Conservation (phyloP, 1,140 invertebrate species). For the Drosophila quadrilineata region DNA sequence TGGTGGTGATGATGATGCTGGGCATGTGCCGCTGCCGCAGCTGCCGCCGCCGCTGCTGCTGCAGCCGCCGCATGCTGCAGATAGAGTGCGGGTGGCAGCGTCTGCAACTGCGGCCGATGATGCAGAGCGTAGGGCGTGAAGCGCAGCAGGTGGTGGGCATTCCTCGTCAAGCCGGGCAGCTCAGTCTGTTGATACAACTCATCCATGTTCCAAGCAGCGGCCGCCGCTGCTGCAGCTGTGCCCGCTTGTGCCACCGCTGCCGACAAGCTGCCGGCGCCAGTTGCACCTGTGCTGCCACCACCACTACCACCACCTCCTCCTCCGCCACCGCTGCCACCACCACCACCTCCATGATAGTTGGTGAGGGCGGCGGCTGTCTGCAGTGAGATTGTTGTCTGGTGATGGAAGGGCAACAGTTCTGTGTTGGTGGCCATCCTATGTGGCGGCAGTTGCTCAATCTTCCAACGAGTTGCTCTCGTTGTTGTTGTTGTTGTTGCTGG, state of each 20-base stretch:
- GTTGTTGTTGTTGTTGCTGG: not conserved
- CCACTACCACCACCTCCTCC: slow-evolving; percentile 17
- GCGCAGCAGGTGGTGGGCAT: slow-evolving; percentile 77
- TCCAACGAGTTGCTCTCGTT: slow-evolving; percentile 1
- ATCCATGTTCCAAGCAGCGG: slow-evolving; percentile 66
- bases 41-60: slow-evolving; percentile 58
- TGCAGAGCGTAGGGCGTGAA: slow-evolving; percentile 79
- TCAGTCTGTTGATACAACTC: slow-evolving; percentile 81
- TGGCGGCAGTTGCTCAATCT: not conserved
- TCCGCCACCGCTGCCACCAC: slow-evolving; percentile 31
- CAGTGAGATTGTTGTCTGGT: slow-evolving; percentile 76
- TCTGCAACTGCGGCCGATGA: slow-evolving; percentile 73
- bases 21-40: slow-evolving; percentile 66
- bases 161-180: slow-evolving; percentile 69
- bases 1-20: slow-evolving; percentile 72
- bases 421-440: slow-evolving; percentile 75
- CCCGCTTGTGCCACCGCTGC: slow-evolving; percentile 19
- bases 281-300: slow-evolving; percentile 19
- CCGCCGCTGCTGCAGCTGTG: slow-evolving; percentile 38
- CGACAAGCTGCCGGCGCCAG: slow-evolving; percentile 22
- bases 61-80: slow-evolving; percentile 60
- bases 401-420: slow-evolving; percentile 76
- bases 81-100: slow-evolving; percentile 70
- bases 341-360: slow-evolving; percentile 71
- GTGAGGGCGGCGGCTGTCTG: slow-evolving; percentile 70